Base-by-base conservation (phyloP, 2,797 vertebrate species). In the Myotis daubentonii region DNA sequence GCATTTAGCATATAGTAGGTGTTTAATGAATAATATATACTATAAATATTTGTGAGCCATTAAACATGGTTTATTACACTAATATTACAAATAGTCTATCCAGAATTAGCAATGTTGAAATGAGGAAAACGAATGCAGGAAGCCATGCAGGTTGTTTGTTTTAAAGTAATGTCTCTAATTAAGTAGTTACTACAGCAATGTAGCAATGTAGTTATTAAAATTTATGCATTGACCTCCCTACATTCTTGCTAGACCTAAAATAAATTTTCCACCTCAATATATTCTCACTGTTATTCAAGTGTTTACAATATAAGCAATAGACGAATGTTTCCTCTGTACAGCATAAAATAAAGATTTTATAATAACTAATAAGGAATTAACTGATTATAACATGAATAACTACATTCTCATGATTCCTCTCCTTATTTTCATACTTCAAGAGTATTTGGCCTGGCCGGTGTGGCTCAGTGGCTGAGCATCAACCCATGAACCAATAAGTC, bases 11-110 rank as follows among this genome's bases (percentile, higher is more conserved):
- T 13, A 82, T n/a, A 60, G 19, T 66, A 33, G 33, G 62, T 70
- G 28, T 8, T 70, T 57, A 71, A 44, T 44, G 70, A 51, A 51
- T 2, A 84, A 30, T 30, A 78, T 55, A 78, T 85, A 76, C 57
- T 88, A 75, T 85, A 81, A 94, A 94, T 65, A 89, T 92, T 85
- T 80, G 68, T 75, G 38, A 19, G 30, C 20, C 23, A 79, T 41
- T 88, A 55, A 78, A 91, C 30, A n/a, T 87, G 44, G 16, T 62
- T 87, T 94, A 74, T 87, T 88, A 95, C 10, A 88, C 6, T 79
- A 91, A 83, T 20, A 74, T 68, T 74, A 78, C 38, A 70, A 72
- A n/a, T 38, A 79, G 25, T 83, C 25, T 51, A 87, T 44, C 71
- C 44, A 88, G 53, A 81, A 88, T 85, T 65, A 84, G 49, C 23